Base-by-base conservation (phyloP, 2,888 invertebrate genomes). In the Cephus nigrinus region DNA sequence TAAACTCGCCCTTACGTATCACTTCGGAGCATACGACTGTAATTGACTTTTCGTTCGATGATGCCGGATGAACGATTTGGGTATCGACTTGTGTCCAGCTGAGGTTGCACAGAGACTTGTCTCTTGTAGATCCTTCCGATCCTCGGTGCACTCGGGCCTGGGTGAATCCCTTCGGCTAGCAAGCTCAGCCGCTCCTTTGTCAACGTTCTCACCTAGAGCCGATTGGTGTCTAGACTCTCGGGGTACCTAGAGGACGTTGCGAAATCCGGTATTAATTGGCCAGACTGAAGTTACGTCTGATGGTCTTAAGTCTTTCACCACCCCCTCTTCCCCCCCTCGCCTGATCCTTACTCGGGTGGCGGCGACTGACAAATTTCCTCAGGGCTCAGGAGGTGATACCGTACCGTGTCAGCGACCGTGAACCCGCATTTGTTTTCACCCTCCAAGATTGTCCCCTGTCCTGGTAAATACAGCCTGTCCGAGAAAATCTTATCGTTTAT, bases 361-460 rank as follows among this genome's bases (percentile, higher is more conserved):
- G 30, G 74, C 33, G 12, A 12, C n/a, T 74, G 74, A 74, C n/a
- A 74, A 74, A 74, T 74, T 74, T 34, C 35, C 74, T 74, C 2
- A 30, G 74, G 31, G 74, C n/a, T 35, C 23, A 23, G 74, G 36
- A 74, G 74, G 35, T 74, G 74, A 74, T n/a, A 36, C 30, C 11
- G 74, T 74, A 74, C 9, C 74, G 35, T n/a, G 74, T 74, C 35
- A 23, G 15, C 74, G 74, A 34, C 74, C 36, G n/a, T 74, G 74
- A 74, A 74, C 74, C 36, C 74, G 74, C 74, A 74, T 74, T 74
- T 74, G 35, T 74, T 74, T 74, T 23, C 74, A 74, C 74, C 74
- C 74, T 74, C 35, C 11, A 33, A 34, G 74, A 35, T 74, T 74
- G 23, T 15, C 0, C 23, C 35, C 12, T 35, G 71, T 36, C 30